Base-by-base conservation (phyloP, 2,113 vertebrate genomes). In the Brienomyrus longianalis region DNA sequence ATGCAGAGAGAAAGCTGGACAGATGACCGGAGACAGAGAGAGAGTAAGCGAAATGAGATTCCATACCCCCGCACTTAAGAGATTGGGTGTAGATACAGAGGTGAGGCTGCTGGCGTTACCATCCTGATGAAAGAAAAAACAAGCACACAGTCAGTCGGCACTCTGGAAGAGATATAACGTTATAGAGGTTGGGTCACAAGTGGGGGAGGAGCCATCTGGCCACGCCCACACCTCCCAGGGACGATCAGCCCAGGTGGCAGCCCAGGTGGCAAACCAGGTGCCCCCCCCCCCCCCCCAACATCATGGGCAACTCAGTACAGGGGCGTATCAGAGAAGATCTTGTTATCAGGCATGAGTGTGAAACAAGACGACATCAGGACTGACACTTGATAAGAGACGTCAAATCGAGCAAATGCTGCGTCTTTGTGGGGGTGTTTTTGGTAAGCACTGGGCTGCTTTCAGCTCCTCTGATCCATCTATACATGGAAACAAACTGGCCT, bases 11-110 rank as follows among this genome's bases (percentile, higher is more conserved):
- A 21, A 89, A 92, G 90, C 94, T 92, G 89, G 89, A 89, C 47
- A 93, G 87, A 92, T 91, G 91, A 94, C 93, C 93, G 93, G 70
- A 92, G 94, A 89, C 62, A 70, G 3, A 70, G 62, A 92, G 86
- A 92, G 90, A 93, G 91, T 31, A 31, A 85, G 43, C 90, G 31
- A 89, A 52, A 19, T 59, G 9, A 59, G 90, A 89, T 93, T 95
- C 93, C 96, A 95, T 97, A 97, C 96, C 96, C 94, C 96, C 92
- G 96, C 92, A 93, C 94, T 96, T 96, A 97, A 96, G 91, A 97
- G 96, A 95, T 96, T 96, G 94, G 96, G 95, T 94, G 96, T 94
- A 93, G 96, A 97, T 94, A 97, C 92, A 94, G 96, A 97, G 0
- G 96, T 93, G 94, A 96, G 94, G 95, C 93, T 96, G 95, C 94